Base-by-base conservation (phyloP, 1,140 invertebrate species). In the Mercenaria mercenaria region DNA sequence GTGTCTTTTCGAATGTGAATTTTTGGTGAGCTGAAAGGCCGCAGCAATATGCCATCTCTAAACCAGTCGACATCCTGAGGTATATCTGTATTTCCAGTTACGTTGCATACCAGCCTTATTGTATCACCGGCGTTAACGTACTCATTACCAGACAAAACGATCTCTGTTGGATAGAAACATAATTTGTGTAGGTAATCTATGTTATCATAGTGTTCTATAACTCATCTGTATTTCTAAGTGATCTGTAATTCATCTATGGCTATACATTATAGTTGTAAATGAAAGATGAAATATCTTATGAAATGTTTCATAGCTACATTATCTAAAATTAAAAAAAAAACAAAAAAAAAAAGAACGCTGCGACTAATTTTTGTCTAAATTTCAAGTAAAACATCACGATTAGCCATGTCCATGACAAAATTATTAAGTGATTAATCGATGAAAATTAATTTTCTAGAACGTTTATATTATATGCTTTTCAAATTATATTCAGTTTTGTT, bases 21-120 rank as follows among this genome's bases (percentile, higher is more conserved):
- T 84, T 43, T 83, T 13, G 82, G 18, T 29, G 67, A 83, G n/a
- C 23, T 23, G 26, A 43, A 56, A 13, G 64, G 50, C n/a, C 72
- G 43, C 56, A 89, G 43, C 15, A 89, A 32, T 69, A 92, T 80
- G 0, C 93, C 93, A 69, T 94, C 88, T 77, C 92, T 93, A 90
- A 94, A 95, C 94, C 94, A 95, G 64, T 94, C 92, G 3, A 95
- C 86, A 80, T 95, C 92, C n/a, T 93, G 93, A 20, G 94, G 93
- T 6, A 94, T 91, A 32, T 93, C 93, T 18, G 90, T 83, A n/a
- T 90, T 91, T 15, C 94, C 94, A 0, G 93, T 94, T 1, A 94
- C 92, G 72, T 94, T 95, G 80, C 94, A 95, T 43, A 92, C 59
- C 23, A 95, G 88, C 29, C 92, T 69, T 20, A 94, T 90, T 32